phyloP scores from a whole-genome alignment of 2,888 invertebrate genomes.

The Eudasyphora cyanicolor region DNA sequence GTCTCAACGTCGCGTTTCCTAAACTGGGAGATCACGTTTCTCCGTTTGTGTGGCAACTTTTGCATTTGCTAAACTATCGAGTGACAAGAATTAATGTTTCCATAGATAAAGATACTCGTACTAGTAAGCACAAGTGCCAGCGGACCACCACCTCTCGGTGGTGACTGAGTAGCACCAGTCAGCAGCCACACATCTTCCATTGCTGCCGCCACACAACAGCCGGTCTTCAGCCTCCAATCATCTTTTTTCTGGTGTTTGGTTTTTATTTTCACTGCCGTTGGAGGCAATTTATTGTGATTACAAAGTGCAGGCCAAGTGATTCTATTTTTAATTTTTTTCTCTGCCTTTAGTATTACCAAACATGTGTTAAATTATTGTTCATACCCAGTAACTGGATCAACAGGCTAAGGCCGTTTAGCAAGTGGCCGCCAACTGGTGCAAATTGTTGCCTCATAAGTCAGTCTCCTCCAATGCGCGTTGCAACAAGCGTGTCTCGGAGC shows the following conservation, averaged over 20 bases:
- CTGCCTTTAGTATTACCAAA: constrained; percentile 38
- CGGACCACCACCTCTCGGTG: neutral
- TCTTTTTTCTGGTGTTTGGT: neutral
- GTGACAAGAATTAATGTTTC: constrained; percentile 36
- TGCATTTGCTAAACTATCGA: constrained; percentile 22
- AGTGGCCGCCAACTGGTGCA: constrained; percentile 1
- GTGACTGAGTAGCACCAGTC: neutral
- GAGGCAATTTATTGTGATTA: constrained; percentile 30
- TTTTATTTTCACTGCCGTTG: neutral
- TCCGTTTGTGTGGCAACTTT: neutral
- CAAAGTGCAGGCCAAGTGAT: constrained; percentile 36
- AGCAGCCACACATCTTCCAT: constrained; percentile 22
- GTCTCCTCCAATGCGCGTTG: neutral
- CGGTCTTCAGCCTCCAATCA: constrained; percentile 9
- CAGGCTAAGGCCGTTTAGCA: constrained; percentile 41
- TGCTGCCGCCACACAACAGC: neutral
- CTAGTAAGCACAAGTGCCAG: neutral
- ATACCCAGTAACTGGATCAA: constrained; percentile 57
- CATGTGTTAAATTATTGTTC: constrained; percentile 55
- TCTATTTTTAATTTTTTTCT: constrained; percentile 22
- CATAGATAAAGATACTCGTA: neutral
- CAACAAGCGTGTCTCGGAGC: neutral
- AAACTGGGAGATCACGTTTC: neutral
- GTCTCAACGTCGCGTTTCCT: neutral
- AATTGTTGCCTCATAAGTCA: constrained; percentile 33